phyloP scores from a whole-genome alignment of 1,140 invertebrate genomes.

The Pseudomyrmex flavicornis region DNA sequence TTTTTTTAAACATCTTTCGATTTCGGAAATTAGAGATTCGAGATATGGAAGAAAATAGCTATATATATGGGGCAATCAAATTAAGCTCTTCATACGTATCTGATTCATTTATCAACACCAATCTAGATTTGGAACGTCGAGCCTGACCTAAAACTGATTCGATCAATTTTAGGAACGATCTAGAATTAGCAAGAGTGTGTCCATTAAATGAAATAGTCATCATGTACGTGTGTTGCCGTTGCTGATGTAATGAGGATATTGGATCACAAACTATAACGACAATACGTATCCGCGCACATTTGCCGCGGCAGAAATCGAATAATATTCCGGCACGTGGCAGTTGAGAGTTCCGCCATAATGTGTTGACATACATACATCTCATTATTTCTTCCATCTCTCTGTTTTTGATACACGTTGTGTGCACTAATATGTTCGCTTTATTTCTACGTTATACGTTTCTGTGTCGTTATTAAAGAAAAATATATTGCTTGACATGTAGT shows the following conservation, averaged over 20 bases:
- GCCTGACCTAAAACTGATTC: not conserved
- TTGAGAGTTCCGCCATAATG: not conserved
- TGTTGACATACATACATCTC: not conserved
- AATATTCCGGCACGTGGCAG: constrained; percentile 5
- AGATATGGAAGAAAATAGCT: no score
- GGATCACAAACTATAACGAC: not conserved
- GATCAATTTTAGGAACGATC: not conserved
- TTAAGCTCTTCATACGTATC: no score
- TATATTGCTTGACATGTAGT: not conserved
- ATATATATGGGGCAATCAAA: no score
- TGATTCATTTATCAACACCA: no score
- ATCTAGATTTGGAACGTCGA: not conserved
- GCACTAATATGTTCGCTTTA: not conserved
- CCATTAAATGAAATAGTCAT: not conserved
- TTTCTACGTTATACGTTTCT: not conserved
- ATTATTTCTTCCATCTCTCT: not conserved
- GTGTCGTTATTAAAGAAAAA: not conserved
- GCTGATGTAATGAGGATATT: constrained; percentile 5
- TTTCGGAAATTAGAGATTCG: no score
- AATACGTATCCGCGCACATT: not conserved
- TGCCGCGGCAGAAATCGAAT: constrained; percentile 23
- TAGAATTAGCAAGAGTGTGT: not conserved
- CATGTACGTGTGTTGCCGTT: not conserved
- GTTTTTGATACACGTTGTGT: not conserved
- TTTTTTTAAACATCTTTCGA: no score